A percentile compares a stretch with the other conserved stretches of the same genome.
Evolutionary conservation across 2,888 invertebrate genomes (phyloP).

Genomic region (Stenotaenia linearis): DNA sequence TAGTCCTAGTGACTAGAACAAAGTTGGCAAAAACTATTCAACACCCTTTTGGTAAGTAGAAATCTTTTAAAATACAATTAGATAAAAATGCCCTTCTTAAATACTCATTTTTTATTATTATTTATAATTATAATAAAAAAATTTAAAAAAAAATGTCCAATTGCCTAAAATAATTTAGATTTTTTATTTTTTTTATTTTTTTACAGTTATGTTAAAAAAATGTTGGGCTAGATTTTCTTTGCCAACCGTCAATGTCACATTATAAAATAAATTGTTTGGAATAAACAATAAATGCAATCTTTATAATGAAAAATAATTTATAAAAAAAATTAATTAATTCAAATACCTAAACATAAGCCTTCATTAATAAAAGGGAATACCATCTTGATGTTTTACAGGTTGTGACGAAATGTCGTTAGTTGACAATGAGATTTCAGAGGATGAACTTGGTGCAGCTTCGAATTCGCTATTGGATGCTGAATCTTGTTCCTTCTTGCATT

Average conservation of each 20-base stretch:
- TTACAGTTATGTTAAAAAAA: background rate
- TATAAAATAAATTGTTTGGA: background rate
- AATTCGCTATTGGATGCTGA: background rate
- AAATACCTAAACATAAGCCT: background rate
- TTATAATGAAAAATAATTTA: background rate
- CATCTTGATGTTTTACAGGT: background rate
- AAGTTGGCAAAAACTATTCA: background rate
- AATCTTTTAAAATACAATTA: background rate
- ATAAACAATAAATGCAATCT: background rate
- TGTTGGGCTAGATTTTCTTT: background rate
- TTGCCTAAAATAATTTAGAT: background rate
- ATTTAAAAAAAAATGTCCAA: background rate
- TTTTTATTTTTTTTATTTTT: background rate
- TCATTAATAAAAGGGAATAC: background rate
- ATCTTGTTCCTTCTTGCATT: slow-evolving; percentile 32
- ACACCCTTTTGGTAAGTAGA: background rate
- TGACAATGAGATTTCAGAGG: slow-evolving; percentile 9
- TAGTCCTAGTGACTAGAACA: background rate
- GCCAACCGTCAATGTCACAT: background rate
- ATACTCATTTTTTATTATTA: background rate
- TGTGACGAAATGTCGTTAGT: background rate
- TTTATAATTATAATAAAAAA: background rate
- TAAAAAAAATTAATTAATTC: background rate
- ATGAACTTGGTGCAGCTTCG: background rate
- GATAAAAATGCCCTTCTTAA: background rate